These are phyloP conservation scores for Tichodroma muraria DNA, from an alignment of 2,113 vertebrate genomes.

Conservation along the genomic window DNA sequence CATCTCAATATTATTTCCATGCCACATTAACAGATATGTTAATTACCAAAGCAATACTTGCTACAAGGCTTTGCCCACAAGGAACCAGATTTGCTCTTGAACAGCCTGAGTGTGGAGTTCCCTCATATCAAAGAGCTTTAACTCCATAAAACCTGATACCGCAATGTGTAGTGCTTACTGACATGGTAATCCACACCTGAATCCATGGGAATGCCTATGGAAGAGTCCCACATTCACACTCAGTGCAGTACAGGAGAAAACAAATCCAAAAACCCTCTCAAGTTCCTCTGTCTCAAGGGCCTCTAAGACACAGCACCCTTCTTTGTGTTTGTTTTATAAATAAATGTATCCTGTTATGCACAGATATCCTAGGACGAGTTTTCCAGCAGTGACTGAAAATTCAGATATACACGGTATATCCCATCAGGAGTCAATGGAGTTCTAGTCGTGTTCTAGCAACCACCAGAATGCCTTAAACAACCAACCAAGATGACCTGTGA, in stretches of 20 bases:
- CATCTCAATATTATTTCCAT: not conserved
- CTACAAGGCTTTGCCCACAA: not conserved
- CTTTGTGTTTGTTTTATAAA: slow-evolving; percentile 11
- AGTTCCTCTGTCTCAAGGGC: not conserved
- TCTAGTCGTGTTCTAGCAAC: not conserved
- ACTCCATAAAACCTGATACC: not conserved
- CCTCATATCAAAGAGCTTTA: not conserved
- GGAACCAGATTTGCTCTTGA: not conserved
- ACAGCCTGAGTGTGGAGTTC: not conserved
- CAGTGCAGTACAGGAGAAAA: not conserved
- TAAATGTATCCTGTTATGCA: not conserved
- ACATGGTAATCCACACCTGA: not conserved
- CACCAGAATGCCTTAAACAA: not conserved
- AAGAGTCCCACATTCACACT: not conserved
- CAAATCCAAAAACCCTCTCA: not conserved
- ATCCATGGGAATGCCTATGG: not conserved
- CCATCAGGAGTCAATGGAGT: not conserved
- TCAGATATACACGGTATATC: not conserved
- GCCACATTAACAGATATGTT: not conserved
- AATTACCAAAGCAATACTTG: not conserved
- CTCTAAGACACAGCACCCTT: not conserved
- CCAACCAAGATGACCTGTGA: not conserved
- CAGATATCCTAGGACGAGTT: not conserved
- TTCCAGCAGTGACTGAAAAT: not conserved
- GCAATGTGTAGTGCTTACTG: not conserved